These are phyloP conservation scores for Clanis bilineata DNA, from an alignment of 2,888 invertebrate species.

Conservation along the genomic window DNA sequence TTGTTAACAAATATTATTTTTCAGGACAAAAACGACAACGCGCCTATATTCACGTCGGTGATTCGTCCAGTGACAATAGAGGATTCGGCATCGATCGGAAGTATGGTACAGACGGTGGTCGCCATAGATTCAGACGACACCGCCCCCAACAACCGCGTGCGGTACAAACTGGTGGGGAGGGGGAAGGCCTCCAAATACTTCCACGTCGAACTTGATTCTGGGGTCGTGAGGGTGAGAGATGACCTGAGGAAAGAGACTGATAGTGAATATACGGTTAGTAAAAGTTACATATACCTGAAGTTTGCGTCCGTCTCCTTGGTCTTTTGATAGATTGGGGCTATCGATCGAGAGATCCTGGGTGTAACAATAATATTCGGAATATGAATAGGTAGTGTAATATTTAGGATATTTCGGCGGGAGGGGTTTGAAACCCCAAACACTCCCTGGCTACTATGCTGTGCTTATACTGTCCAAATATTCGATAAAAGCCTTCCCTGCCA, in stretches of 20 bases:
- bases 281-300: too few relatives aligned
- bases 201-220: slow-evolving; percentile 92
- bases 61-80: slow-evolving; percentile 92
- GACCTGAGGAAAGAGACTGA: slow-evolving; percentile 93
- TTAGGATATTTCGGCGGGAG: too few relatives aligned
- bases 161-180: slow-evolving; percentile 91
- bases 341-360: too few relatives aligned
- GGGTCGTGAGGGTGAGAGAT: slow-evolving; percentile 90
- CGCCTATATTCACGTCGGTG: slow-evolving; percentile 92
- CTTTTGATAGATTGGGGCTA: too few relatives aligned
- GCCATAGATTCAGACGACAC: slow-evolving; percentile 94
- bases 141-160: slow-evolving; percentile 89
- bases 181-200: slow-evolving; percentile 93
- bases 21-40: slow-evolving; percentile 93
- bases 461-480: too few relatives aligned
- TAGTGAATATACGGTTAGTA: slow-evolving; percentile 93
- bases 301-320: too few relatives aligned
- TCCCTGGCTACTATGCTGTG: too few relatives aligned
- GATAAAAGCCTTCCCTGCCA: too few relatives aligned
- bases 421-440: too few relatives aligned
- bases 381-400: too few relatives aligned
- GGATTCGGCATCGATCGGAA: slow-evolving; percentile 91
- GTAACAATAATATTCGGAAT: too few relatives aligned
- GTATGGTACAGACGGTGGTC: slow-evolving; percentile 88
- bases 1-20: not conserved